Evolutionary conservation across 2,888 invertebrate species (phyloP).

Genomic region (Acanthoscelides obtectus): DNA sequence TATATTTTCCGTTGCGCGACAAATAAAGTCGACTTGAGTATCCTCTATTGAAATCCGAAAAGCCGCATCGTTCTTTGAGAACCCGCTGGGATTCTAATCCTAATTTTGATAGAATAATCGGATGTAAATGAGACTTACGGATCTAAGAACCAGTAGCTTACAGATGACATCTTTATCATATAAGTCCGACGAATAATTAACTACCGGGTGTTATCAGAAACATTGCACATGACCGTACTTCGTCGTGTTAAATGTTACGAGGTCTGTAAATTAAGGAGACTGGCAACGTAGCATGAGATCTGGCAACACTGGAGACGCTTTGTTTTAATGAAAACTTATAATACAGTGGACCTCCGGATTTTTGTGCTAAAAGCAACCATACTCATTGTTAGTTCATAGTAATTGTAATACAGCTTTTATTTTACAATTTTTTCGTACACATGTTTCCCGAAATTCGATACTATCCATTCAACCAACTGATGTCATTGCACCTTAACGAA

Average conservation of each 20-base stretch:
- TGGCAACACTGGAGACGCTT: no score
- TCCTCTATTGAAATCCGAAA: background rate
- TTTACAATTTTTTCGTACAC: background rate
- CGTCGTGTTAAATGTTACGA: no score
- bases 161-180: no score
- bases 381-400: background rate
- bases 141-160: background rate
- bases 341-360: no score
- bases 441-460: background rate
- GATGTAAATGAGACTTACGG: background rate
- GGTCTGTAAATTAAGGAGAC: no score
- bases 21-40: background rate
- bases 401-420: background rate
- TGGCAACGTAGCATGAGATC: no score
- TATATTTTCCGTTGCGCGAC: background rate
- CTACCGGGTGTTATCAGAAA: no score
- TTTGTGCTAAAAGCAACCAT: background rate
- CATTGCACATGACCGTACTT: no score
- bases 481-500: background rate
- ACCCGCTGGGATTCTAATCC: background rate
- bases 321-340: no score
- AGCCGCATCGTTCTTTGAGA: background rate
- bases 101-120: background rate
- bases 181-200: no score
- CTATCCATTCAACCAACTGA: background rate